Conservation (phyloP, 2,888 invertebrate species). For the Holacanthella duospinosa region DNA sequence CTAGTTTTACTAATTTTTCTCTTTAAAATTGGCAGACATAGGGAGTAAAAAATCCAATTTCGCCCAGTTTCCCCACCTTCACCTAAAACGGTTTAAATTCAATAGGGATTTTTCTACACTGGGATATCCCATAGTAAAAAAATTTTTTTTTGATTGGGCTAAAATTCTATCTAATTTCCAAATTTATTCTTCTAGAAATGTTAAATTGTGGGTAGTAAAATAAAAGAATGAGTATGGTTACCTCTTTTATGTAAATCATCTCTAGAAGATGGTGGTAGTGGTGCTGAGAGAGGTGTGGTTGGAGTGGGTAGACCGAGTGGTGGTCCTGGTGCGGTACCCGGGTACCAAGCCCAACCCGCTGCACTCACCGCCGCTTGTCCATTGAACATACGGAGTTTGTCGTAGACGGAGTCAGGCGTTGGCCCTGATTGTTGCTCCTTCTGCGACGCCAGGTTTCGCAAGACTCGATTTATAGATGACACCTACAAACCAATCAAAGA, state of each 20-base stretch:
- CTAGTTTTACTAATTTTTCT: too few relatives aligned
- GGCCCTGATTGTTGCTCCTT: constrained; percentile 84
- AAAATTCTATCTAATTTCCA: too few relatives aligned
- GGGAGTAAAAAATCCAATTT: too few relatives aligned
- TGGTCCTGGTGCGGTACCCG: constrained; percentile 61
- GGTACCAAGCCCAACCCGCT: constrained; percentile 77
- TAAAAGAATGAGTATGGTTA: too few relatives aligned
- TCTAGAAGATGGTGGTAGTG: constrained; percentile 45
- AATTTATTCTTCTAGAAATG: too few relatives aligned
- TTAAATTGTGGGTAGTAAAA: too few relatives aligned
- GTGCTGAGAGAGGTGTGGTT: constrained; percentile 44
- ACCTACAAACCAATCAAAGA: constrained; percentile 54
- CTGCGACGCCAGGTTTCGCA: constrained; percentile 89
- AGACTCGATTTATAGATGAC: constrained; percentile 94
- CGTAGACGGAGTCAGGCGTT: constrained; percentile 79
- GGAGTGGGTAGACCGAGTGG: constrained; percentile 54
- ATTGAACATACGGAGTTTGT: constrained; percentile 89
- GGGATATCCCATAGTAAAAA: constrained; percentile 38
- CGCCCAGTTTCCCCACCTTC: too few relatives aligned
- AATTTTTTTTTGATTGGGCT: too few relatives aligned
- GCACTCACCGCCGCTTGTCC: constrained; percentile 54
- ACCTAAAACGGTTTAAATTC: too few relatives aligned
- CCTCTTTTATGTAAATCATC: constrained; percentile 69
- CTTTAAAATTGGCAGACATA: too few relatives aligned
- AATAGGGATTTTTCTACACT: not conserved